These are phyloP conservation scores for Oncorhynchus mykiss DNA, from an alignment of 2,113 vertebrate genomes.

Conservation along the genomic window DNA sequence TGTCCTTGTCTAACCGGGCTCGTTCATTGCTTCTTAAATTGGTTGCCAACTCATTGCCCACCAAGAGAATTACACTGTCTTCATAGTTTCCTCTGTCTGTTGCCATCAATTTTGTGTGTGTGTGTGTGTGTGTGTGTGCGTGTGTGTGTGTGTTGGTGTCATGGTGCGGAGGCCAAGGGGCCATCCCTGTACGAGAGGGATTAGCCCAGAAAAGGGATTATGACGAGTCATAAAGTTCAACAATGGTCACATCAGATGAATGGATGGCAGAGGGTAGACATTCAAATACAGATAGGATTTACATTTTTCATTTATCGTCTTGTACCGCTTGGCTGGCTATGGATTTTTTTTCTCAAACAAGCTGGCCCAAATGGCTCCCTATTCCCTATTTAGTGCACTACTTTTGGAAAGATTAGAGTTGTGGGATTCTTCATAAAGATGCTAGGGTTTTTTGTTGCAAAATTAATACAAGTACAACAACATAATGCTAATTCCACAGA, in stretches of 20 bases:
- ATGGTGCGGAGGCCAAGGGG: slow-evolving; percentile 37
- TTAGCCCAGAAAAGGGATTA: slow-evolving; percentile 61
- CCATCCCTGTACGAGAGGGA: slow-evolving; percentile 38
- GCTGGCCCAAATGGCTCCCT: too few relatives aligned
- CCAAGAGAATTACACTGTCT: slow-evolving; percentile 18
- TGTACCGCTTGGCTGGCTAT: not conserved
- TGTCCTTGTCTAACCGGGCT: slow-evolving; percentile 29
- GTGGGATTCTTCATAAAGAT: too few relatives aligned
- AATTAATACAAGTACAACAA: too few relatives aligned
- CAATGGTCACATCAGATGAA: slow-evolving; percentile 8
- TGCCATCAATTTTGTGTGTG: slow-evolving; percentile 22
- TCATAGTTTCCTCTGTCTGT: slow-evolving; percentile 29
- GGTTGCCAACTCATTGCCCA: not conserved
- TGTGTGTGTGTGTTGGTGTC: slow-evolving; percentile 1
- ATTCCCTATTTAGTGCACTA: too few relatives aligned
- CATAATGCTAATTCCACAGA: too few relatives aligned
- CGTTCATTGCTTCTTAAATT: not conserved
- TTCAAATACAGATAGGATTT: slow-evolving; percentile 3
- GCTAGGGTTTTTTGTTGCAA: too few relatives aligned
- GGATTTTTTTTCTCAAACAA: too few relatives aligned
- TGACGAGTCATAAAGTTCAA: slow-evolving; percentile 32
- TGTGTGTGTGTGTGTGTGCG: not conserved
- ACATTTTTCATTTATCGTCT: not conserved
- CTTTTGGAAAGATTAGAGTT: too few relatives aligned
- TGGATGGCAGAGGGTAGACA: slow-evolving; percentile 13